Evolutionary conservation across 2,113 vertebrate genomes (phyloP), one percentile per base, ranked within the genome.

Genomic region (Salvelinus namaycush): DNA sequence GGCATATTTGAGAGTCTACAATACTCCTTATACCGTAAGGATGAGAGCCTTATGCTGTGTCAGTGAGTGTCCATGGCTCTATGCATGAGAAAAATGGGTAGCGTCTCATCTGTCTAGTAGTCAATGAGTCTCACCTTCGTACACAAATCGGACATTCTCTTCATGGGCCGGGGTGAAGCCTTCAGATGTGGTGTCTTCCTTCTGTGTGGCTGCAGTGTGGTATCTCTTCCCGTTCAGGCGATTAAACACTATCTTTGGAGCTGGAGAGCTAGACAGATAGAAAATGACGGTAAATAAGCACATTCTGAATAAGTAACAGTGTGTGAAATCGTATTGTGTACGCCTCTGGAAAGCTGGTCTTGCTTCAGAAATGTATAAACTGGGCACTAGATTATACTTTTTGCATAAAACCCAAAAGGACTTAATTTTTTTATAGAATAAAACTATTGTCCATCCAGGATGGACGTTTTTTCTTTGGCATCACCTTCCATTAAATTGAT

Each of bases 131-230:
- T 93, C 91, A 98, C 97, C 96, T 96, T 97, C 95, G 3, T 95
- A 95, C 29, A 99, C 86, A 71, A 99, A 99, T 72, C 94, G 92
- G 82, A 99, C 97, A 0, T 99, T 99, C 87, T 99, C 97, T 84
- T 99, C 96, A 0, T 99, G 97, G 3, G 96, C 96, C 34, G 93
- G 84, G 0, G 96, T 98, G 91, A 97, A 97, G 59, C 92, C 92
- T 83, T 98, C 97, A 1, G 93, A 91, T 0, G 91, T 85, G 64
- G 88, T 87, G 0, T 86, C 82, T 2, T 84, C n/a, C 79, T 92
- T 94, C 18, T 91, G 93, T 3, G 81, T 79, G 27, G 83, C 88
- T 0, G 93, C 85, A 24, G 92, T 73, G 2, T 89, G 93, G 2
- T 94, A 94, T 77, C 95, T 92, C 84, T 96, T 97, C 81, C 96